These are phyloP conservation scores for Epirrhoe tristata DNA, from an alignment of 2,888 invertebrate genomes.

Conservation along the genomic window DNA sequence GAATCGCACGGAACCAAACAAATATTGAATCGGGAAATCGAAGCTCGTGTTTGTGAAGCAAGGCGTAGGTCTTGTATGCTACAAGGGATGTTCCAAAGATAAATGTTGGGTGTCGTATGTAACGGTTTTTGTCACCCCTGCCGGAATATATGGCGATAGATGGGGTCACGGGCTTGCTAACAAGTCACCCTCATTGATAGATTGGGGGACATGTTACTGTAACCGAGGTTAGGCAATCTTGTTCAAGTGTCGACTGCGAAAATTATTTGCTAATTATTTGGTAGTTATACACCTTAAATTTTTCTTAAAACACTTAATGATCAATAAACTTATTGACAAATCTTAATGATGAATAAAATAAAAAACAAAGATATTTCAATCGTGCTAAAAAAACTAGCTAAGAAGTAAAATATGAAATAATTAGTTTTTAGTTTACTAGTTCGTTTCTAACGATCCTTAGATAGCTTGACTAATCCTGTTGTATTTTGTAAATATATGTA, in stretches of 20 bases:
- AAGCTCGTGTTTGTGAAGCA: slow-evolving; percentile 4
- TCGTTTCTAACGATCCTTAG: no score
- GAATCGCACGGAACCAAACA: slow-evolving; percentile 3
- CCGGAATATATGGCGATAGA: slow-evolving; percentile 21
- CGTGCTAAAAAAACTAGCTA: no score
- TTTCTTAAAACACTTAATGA: no score
- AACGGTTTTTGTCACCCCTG: slow-evolving; percentile 22
- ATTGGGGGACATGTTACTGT: slow-evolving; percentile 4
- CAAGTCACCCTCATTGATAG: slow-evolving; percentile 19
- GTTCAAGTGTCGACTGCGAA: not conserved
- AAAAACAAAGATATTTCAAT: no score
- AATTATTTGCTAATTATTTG: no score
- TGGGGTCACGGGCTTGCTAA: slow-evolving; percentile 19
- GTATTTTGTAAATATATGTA: no score
- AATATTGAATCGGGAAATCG: slow-evolving; percentile 18
- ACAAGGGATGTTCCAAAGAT: slow-evolving; percentile 6
- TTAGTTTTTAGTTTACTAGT: no score
- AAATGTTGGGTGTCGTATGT: slow-evolving; percentile 18
- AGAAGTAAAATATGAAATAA: no score
- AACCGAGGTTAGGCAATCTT: not conserved
- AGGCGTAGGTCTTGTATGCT: slow-evolving; percentile 6
- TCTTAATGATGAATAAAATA: no score
- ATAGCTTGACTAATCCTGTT: no score
- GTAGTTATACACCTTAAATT: no score
- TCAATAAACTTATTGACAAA: no score